Evolutionary conservation across 2,888 invertebrate species (phyloP).

Genomic region (Mythimna loreyi): DNA sequence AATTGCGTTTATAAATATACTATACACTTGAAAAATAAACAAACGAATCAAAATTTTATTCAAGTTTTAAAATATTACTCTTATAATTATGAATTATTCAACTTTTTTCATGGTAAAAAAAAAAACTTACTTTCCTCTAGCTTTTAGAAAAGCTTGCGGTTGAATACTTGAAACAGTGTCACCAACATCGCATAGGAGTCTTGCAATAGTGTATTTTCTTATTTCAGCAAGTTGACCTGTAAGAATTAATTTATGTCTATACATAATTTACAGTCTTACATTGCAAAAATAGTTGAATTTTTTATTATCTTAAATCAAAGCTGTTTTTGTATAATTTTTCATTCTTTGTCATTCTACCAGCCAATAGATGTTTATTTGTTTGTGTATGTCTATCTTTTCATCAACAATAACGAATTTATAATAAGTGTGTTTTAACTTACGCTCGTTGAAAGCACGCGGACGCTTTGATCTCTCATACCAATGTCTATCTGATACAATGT

Average conservation of each 20-base stretch:
- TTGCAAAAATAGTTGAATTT: neutral
- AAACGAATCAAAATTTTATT: no score
- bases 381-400: neutral
- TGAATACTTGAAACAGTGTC: neutral
- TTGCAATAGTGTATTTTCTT: slow-evolving; percentile 11
- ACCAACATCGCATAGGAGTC: slow-evolving; percentile 68
- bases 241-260: neutral
- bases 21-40: neutral
- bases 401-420: neutral
- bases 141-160: slow-evolving; percentile 2
- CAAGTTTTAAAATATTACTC: no score
- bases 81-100: neutral
- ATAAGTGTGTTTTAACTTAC: neutral
- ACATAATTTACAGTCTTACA: neutral
- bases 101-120: neutral
- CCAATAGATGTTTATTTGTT: neutral
- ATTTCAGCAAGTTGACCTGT: slow-evolving; percentile 3
- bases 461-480: slow-evolving; percentile 90
- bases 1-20: no score
- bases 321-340: neutral
- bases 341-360: no score
- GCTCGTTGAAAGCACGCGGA: slow-evolving; percentile 54
- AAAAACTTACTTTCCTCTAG: no score
- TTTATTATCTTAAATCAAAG: neutral
- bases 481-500: slow-evolving; percentile 95